phyloP scores from a whole-genome alignment of 2,888 invertebrate species.

The Campaea margaritaria region DNA sequence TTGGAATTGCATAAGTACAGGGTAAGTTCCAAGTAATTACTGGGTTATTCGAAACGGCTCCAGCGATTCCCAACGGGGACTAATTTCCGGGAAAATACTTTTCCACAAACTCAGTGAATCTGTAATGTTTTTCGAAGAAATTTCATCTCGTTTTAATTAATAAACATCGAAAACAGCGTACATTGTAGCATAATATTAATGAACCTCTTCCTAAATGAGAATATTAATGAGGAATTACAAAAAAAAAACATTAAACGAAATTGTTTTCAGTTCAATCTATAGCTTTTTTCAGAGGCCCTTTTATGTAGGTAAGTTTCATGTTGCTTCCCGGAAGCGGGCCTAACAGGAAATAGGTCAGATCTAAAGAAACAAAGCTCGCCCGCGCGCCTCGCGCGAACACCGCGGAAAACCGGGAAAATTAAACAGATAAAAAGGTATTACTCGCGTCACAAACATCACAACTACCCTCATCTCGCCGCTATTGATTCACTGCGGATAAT shows the following conservation, averaged over 20 bases:
- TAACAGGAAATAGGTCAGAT: conserved; percentile 48
- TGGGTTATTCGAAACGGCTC: too few relatives aligned
- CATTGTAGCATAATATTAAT: too few relatives aligned
- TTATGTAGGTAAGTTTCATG: conserved; percentile 4
- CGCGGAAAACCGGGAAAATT: conserved; percentile 53
- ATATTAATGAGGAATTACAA: too few relatives aligned
- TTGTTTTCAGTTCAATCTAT: background rate
- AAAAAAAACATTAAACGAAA: background rate
- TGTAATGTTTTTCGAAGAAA: too few relatives aligned
- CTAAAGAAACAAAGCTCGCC: conserved; percentile 28
- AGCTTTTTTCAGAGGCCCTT: background rate
- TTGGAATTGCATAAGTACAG: too few relatives aligned
- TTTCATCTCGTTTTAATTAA: too few relatives aligned
- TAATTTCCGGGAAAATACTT: too few relatives aligned
- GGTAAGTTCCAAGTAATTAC: too few relatives aligned
- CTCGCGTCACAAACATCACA: conserved; percentile 72
- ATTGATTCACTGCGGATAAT: conserved; percentile 86
- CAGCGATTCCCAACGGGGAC: too few relatives aligned
- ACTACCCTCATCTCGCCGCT: conserved; percentile 84
- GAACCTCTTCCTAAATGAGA: too few relatives aligned
- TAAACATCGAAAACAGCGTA: too few relatives aligned
- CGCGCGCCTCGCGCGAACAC: conserved; percentile 21
- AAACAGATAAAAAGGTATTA: conserved; percentile 74
- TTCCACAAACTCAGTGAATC: too few relatives aligned
- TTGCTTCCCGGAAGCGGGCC: conserved; percentile 16